Percentiles rank a stretch among this genome's conserved stretches.
phyloP scores from a whole-genome alignment of 1,140 invertebrate genomes.

The Grapholita molesta region DNA sequence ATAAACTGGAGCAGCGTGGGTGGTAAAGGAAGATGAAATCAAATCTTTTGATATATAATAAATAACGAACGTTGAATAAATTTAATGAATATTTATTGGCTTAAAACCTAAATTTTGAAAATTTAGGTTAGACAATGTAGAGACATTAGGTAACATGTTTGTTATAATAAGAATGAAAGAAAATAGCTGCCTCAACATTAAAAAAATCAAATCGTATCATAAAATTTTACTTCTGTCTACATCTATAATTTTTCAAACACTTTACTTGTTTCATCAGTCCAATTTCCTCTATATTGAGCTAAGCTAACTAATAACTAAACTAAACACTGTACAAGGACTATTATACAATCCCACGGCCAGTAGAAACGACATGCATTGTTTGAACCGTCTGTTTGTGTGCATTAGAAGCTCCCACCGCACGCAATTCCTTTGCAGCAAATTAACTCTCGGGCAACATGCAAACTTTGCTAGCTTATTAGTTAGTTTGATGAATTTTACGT shows the following conservation, averaged over 20 bases:
- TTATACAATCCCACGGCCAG: neutral
- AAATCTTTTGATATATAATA: neutral
- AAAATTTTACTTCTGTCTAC: too few relatives aligned
- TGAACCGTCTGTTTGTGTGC: neutral
- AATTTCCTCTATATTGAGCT: too few relatives aligned
- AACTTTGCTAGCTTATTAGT: neutral
- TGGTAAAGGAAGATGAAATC: neutral
- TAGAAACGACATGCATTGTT: neutral
- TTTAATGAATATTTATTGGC: too few relatives aligned
- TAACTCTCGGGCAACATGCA: neutral
- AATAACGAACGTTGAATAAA: too few relatives aligned
- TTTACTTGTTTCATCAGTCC: too few relatives aligned
- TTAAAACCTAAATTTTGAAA: too few relatives aligned
- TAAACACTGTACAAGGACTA: neutral
- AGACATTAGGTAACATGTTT: too few relatives aligned
- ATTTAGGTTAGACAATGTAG: too few relatives aligned
- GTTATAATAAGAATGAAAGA: too few relatives aligned
- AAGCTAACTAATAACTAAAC: neutral
- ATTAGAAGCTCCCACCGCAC: neutral
- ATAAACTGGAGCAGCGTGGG: neutral
- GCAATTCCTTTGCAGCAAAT: neutral
- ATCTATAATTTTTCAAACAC: too few relatives aligned
- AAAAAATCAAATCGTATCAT: too few relatives aligned
- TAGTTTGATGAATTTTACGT: neutral
- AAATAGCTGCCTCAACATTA: too few relatives aligned